Base-by-base conservation (phyloP, 2,797 vertebrate genomes). In the Sebastes glaucus region DNA sequence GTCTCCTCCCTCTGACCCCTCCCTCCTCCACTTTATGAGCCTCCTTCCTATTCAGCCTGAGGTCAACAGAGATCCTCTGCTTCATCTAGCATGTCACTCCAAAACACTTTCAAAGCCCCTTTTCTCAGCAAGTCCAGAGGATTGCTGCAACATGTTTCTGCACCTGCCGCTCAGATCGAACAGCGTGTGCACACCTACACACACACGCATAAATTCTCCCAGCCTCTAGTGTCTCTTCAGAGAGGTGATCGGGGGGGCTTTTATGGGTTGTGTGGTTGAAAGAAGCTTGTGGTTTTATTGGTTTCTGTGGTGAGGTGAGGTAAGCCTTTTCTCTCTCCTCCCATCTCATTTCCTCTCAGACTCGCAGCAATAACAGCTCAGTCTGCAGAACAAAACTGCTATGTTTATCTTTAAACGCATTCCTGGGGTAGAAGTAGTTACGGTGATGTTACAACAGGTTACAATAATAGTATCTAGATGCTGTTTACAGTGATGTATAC, bases 261-360 rank as follows among this genome's bases (percentile, higher is more conserved):
- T 82, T 60, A 67, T 66, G 63, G 7, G 28, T 3, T 25, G 22
- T 28, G 66, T n/a, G 25, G 25, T 55, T 52, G 28, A 65, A 20
- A 67, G 57, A 35, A 68, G 20, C 13, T 38, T 22, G 32, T 59
- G 59, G n/a, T 85, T 90, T 91, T 88, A 84, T 81, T 87, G 71
- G 87, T 85, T 88, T 90, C 74, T 61, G 68, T 71, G 66, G 65
- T 67, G 46, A 85, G 76, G 78, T 74, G 64, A 77, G 61, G 59
- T 66, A 11, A 80, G 66, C 10, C 32, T 68, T 70, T 57, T 49
- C 33, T 35, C 63, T 57, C 78, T 77, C 32, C 64, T 59, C 62
- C 59, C 8, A 16, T 83, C 80, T 90, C 81, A 88, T 89, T 89
- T 91, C 89, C 86, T 80, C 49, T 80, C 28, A 70, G 77, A 68